Evolutionary conservation across 2,797 vertebrate species (phyloP).

Genomic region (Phoebastria nigripes): DNA sequence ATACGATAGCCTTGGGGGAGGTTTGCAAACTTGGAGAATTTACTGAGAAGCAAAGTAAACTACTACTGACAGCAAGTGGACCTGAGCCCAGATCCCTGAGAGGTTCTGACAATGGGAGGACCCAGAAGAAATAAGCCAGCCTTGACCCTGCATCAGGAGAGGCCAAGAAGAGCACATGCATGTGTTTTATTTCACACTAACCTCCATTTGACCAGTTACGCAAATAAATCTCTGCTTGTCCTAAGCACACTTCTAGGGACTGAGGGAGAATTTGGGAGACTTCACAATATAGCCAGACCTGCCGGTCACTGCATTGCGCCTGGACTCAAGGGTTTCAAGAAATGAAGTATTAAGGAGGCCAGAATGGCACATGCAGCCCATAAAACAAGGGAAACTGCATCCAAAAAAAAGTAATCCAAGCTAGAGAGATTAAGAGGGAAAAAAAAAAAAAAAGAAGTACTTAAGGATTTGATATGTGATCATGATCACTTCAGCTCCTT

Average conservation of each 20-base stretch:
- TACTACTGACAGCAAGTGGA: slow-evolving; percentile 13
- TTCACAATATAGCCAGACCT: background rate
- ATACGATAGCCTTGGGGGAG: background rate
- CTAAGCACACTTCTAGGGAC: background rate
- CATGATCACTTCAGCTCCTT: background rate
- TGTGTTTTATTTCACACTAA: slow-evolving; percentile 50
- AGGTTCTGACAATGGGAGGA: slow-evolving; percentile 11
- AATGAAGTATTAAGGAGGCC: background rate
- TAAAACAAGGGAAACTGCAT: background rate
- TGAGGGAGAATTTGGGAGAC: background rate
- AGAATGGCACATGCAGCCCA: background rate
- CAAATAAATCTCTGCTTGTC: slow-evolving; percentile 27
- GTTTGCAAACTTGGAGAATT: background rate
- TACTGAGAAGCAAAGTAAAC: slow-evolving; percentile 23
- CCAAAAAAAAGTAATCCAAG: background rate
- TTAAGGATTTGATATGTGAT: background rate
- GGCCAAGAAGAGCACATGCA: background rate
- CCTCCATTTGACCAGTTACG: slow-evolving; percentile 39
- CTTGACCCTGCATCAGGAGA: background rate
- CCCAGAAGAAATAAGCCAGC: slow-evolving; percentile 36
- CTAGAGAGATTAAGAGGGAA: background rate
- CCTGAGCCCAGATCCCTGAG: background rate
- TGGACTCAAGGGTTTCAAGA: background rate
- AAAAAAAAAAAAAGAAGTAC: background rate
- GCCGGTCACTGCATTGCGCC: background rate